Evolutionary conservation across 2,888 invertebrate species (phyloP), one percentile per base, ranked within the genome.

Genomic region (Conops quadrifasciatus): DNA sequence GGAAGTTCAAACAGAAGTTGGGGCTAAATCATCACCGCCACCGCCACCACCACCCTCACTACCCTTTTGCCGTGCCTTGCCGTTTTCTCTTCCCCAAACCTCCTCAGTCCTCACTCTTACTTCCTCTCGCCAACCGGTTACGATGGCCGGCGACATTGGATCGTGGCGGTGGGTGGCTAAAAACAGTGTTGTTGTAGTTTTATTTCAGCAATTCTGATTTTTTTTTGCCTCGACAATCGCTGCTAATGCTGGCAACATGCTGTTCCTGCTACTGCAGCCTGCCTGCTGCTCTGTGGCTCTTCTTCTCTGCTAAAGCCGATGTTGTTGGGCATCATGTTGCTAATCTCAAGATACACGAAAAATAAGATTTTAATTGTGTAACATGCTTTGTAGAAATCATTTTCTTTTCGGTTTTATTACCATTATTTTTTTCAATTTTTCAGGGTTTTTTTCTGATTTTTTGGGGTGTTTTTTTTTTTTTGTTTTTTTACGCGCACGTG

Each of bases 311-410:
- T n/a, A n/a, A n/a, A n/a, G n/a, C n/a, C n/a, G 5, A 36, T 36
- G 36, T 19, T 49, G 58, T 9, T 58, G 26, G 58, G 26, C 63
- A 15, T 19, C 43, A 62, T 68, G 62, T 68, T 62, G 68, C 49
- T 62, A 62, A 51, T 68, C 68, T 51, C 43, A 58, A 51, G 51
- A 60, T 21, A 62, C 68, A 51, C 60, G 60, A 62, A 68, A 58
- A 62, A 62, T 60, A 68, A 62, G 68, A 62, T 36, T 62, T 68
- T 68, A 51, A 68, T 68, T 68, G 51, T 51, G n/a, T 68, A 68
- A 68, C 60, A 68, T 60, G 68, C 60, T 68, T 68, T 60, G 62
- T 49, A 36, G 28, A 15, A 49, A 51, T 68, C 2, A 30, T 30
- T 49, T 15, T 60, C 16, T 45, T 36, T 66, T 53, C 43, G 21